Percentiles rank a stretch among this genome's conserved stretches.
phyloP scores from a whole-genome alignment of 2,888 invertebrate species.

The Uloborus plumipes region DNA sequence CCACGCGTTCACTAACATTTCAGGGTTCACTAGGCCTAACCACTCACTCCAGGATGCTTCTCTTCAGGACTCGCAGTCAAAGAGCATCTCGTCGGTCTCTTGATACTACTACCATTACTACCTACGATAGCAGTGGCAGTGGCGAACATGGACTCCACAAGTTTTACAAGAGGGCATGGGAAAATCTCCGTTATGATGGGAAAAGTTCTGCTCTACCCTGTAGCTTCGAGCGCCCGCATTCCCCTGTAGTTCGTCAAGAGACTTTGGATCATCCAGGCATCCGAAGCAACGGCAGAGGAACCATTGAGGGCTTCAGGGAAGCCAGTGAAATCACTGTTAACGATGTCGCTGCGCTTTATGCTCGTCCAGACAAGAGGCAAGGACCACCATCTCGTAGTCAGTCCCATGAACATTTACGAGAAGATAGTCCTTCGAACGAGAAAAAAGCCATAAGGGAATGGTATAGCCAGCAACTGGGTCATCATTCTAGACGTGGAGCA shows the following conservation, averaged over 20 bases:
- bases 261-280: constrained; percentile 75
- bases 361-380: constrained; percentile 77
- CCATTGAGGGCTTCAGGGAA: constrained; percentile 70
- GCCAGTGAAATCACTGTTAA: constrained; percentile 71
- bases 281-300: constrained; percentile 59
- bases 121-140: constrained; percentile 75
- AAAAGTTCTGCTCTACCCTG: constrained; percentile 55
- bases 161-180: constrained; percentile 93
- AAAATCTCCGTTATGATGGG: constrained; percentile 77
- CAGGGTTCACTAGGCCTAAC: constrained; percentile 65
- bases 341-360: constrained; percentile 70
- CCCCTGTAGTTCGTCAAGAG: constrained; percentile 75
- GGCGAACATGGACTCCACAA: constrained; percentile 79
- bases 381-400: constrained; percentile 68
- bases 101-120: constrained; percentile 91
- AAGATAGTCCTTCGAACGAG: constrained; percentile 53
- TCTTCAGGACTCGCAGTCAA: constrained; percentile 78
- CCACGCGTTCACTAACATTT: constrained; percentile 64
- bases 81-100: constrained; percentile 85
- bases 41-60: constrained; percentile 64
- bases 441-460: constrained; percentile 59
- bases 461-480: constrained; percentile 60
- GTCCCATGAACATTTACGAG: constrained; percentile 46
- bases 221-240: constrained; percentile 38
- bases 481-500: constrained; percentile 58